These are phyloP conservation scores for Diaphora mendica DNA, from an alignment of 2,888 invertebrate genomes.

Conservation along the genomic window DNA sequence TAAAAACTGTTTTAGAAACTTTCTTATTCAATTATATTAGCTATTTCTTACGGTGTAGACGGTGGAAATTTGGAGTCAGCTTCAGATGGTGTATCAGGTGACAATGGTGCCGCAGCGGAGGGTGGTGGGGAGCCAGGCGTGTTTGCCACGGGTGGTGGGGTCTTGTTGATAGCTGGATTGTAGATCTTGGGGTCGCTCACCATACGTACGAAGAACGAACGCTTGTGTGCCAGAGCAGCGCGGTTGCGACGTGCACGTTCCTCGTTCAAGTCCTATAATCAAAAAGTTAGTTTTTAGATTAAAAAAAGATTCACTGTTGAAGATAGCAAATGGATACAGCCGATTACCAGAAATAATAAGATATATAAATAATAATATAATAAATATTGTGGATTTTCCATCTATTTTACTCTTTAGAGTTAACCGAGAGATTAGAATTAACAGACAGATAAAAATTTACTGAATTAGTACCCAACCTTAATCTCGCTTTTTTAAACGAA, in stretches of 20 bases:
- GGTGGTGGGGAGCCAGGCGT: conserved; percentile 83
- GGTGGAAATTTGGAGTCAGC: conserved; percentile 59
- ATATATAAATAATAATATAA: no score
- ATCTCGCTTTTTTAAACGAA: no score
- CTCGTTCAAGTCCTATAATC: conserved; percentile 89
- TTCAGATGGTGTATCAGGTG: conserved; percentile 72
- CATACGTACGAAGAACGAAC: conserved; percentile 99
- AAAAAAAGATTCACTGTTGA: neutral
- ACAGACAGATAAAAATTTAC: no score
- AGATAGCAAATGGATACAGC: neutral
- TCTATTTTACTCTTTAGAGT: neutral
- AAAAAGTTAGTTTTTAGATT: neutral
- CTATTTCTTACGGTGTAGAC: conserved; percentile 68
- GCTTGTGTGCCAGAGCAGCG: conserved; percentile 94
- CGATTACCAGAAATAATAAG: neutral
- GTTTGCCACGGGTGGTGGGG: conserved; percentile 87
- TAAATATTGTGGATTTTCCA: neutral
- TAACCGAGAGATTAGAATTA: no score
- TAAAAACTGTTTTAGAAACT: neutral
- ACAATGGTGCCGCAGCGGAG: conserved; percentile 67
- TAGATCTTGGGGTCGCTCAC: conserved; percentile 98
- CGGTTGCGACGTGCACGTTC: conserved; percentile 90
- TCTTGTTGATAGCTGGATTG: conserved; percentile 95
- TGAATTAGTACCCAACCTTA: no score
- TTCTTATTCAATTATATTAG: neutral